Percentiles rank a stretch among this genome's conserved stretches.
phyloP scores from a whole-genome alignment of 2,113 vertebrate species.

The Papio anubis region DNA sequence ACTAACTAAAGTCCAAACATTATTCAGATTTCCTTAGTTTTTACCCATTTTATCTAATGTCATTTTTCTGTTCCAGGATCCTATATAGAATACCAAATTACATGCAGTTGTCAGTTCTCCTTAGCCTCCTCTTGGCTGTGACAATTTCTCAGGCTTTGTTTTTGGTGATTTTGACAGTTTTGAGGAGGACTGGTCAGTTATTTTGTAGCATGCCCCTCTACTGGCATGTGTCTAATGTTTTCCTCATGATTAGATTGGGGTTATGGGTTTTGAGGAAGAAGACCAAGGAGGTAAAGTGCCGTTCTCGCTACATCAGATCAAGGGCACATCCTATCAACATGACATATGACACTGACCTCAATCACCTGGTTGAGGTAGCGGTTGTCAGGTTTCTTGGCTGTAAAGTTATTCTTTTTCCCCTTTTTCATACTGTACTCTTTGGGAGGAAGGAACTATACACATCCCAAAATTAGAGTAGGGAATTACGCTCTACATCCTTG shows the following conservation, averaged over 20 bases:
- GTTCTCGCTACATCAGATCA: not conserved
- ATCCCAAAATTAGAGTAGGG: not conserved
- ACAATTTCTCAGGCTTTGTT: not conserved
- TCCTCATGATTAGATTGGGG: not conserved
- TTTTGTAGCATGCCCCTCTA: not conserved
- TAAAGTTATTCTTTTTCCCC: not conserved
- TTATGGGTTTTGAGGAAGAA: not conserved
- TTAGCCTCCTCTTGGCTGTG: not conserved
- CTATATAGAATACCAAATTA: not conserved
- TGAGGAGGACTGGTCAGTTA: not conserved
- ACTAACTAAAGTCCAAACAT: not conserved
- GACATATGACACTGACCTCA: not conserved
- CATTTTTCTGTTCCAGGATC: not conserved
- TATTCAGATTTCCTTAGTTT: not conserved
- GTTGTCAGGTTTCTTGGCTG: not conserved
- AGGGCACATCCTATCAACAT: not conserved
- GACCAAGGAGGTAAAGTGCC: not conserved
- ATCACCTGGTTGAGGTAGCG: not conserved
- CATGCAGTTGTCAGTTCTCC: not conserved
- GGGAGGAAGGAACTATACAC: not conserved
- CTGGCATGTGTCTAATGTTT: not conserved
- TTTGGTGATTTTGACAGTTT: not conserved
- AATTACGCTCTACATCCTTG: not conserved
- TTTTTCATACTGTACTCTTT: not conserved
- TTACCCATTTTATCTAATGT: not conserved